Evolutionary conservation across 2,888 invertebrate genomes (phyloP).

Genomic region (Phytoseiulus persimilis): DNA sequence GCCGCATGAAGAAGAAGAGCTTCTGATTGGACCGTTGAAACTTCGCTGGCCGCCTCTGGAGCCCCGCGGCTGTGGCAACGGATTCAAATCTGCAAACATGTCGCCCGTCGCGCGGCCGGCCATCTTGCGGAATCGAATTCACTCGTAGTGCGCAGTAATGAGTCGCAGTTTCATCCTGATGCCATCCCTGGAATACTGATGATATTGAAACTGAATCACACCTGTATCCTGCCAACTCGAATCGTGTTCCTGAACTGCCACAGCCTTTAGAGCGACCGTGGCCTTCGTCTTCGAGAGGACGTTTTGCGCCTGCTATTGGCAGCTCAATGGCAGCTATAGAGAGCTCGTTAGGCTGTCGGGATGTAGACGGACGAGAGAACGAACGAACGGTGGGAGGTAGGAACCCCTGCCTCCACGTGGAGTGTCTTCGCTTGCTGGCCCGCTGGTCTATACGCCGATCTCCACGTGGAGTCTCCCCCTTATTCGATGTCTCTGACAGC

Average conservation of each 20-base stretch:
- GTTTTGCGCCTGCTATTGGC: neutral
- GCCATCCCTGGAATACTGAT: no score
- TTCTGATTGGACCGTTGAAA: no score
- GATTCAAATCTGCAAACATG: no score
- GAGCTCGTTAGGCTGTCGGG: neutral
- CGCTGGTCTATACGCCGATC: neutral
- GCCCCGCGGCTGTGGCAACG: no score
- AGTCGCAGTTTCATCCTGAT: no score
- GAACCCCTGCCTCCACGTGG: neutral
- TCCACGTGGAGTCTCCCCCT: neutral
- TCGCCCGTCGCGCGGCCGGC: no score
- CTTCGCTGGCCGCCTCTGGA: no score
- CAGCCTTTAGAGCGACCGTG: neutral
- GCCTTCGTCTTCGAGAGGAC: neutral
- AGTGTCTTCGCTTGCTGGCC: neutral
- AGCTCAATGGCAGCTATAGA: neutral
- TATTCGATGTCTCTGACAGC: neutral
- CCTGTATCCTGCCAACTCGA: neutral
- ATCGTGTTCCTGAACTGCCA: neutral
- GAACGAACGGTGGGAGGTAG: neutral
- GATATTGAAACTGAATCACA: neutral
- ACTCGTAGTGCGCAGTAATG: no score
- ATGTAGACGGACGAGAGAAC: neutral
- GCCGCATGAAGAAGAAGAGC: no score
- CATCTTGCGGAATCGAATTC: no score